Percentiles rank a stretch among this genome's conserved stretches.
Evolutionary conservation across 2,888 invertebrate genomes (phyloP).

Genomic region (Hyposoter dolosus): DNA sequence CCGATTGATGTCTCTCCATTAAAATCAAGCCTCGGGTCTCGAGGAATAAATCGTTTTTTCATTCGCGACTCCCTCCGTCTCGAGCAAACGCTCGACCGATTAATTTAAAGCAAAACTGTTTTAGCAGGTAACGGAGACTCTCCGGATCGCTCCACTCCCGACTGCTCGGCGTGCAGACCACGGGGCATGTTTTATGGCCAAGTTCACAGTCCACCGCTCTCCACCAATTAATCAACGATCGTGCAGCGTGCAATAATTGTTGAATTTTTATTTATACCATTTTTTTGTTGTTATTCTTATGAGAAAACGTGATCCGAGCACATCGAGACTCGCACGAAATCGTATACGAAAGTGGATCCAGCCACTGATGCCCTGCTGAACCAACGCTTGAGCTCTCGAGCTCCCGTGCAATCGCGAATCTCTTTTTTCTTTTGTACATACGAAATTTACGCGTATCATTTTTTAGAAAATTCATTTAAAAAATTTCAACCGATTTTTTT

Average conservation of each 20-base stretch:
- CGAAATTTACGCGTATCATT: too few relatives aligned
- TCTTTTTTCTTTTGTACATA: too few relatives aligned
- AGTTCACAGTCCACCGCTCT: slow-evolving; percentile 80
- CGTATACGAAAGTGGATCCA: slow-evolving; percentile 21
- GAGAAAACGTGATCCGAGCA: neutral
- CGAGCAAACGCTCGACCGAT: too few relatives aligned
- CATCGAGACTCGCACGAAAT: slow-evolving; percentile 11
- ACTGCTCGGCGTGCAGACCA: slow-evolving; percentile 81
- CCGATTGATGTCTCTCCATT: neutral
- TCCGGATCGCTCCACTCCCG: slow-evolving; percentile 76
- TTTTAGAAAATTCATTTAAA: too few relatives aligned
- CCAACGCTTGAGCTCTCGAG: too few relatives aligned
- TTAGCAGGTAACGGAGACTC: slow-evolving; percentile 68
- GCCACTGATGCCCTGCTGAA: too few relatives aligned
- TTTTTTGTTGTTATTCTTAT: slow-evolving; percentile 18
- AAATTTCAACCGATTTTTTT: neutral
- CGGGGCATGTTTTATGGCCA: slow-evolving; percentile 80
- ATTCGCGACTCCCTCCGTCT: neutral
- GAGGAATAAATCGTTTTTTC: neutral
- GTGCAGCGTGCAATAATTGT: slow-evolving; percentile 48
- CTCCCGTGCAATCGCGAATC: too few relatives aligned
- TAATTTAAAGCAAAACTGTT: neutral
- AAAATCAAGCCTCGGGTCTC: neutral
- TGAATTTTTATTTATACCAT: slow-evolving; percentile 12
- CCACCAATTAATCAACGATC: slow-evolving; percentile 78